Evolutionary conservation across 2,113 vertebrate genomes (phyloP), one percentile per base, ranked within the genome.

Genomic region (Pseudolaguvia tuberculata): DNA sequence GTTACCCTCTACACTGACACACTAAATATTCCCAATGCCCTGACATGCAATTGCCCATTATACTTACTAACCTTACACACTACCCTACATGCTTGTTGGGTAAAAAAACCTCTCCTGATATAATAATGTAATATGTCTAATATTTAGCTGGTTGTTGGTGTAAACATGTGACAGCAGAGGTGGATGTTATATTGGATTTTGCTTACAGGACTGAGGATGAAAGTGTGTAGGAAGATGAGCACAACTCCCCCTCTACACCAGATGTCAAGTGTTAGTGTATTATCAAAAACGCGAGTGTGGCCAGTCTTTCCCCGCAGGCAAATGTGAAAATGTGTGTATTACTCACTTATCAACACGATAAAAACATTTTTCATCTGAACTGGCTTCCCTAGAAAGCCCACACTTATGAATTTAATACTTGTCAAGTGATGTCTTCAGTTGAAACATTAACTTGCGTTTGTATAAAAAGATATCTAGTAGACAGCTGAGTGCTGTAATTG

Each of bases 121-220:
- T 67, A 67, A 67, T 50, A 27, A 67, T 50, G 63, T 65, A 72
- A 75, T 74, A 82, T 84, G 87, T 85, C 80, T 76, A 80, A 82
- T 67, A 76, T 81, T 83, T 81, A 85, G 83, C 81, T 84, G 84
- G 78, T 79, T 61, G 78, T 65, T 78, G 66, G 68, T 83, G 29
- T 18, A 74, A 78, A 75, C 75, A 82, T 70, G 76, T 73, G 62
- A 81, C 85, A 81, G 83, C 81, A 81, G 82, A 88, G 84, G 82
- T 86, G 86, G 83, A 86, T 84, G 71, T 62, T 35, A 76, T 86
- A 88, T 87, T 84, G 83, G 84, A 82, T 84, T 86, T 72, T 84
- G 81, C 84, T 84, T 76, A 66, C 81, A 83, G 85, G 83, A 81
- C 79, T 86, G 83, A 82, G 87, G 86, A 90, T 85, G 87, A 83